Evolutionary conservation across 2,797 vertebrate species (phyloP), one percentile per base, ranked within the genome.

Genomic region (Anguilla obscura): DNA sequence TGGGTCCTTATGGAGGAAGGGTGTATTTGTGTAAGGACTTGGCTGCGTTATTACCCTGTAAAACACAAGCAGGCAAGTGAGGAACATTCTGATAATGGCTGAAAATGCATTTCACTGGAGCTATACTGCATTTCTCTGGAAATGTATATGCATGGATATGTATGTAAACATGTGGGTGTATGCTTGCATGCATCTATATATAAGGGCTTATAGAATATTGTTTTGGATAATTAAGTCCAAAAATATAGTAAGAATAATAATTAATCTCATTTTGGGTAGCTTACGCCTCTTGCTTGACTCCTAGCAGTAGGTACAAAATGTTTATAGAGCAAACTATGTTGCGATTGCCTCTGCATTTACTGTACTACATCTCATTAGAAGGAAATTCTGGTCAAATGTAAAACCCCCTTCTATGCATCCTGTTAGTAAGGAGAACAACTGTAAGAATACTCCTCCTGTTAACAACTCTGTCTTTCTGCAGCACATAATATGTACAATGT

Each of bases 11-110:
- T 76, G 24, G 84, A 79, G 86, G 87, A 88, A 89, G 89, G 86
- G 90, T 66, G 87, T 90, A 86, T 92, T 82, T 90, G 91, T 91
- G 89, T 89, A 84, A 66, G 86, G 79, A 91, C 52, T 2, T 21
- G 58, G 85, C 58, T 60, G 87, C 56, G 24, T 89, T 87, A 86
- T 87, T 56, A 87, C 85, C 85, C 58, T 60, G 82, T 88, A 86
- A 88, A 90, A 88, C 87, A 76, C 87, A 79, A 21, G 36, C 45
- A 36, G 21, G 84, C 85, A 56, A 89, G 74, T 84, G 86, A 89
- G 87, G 85, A 80, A 69, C 79, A 80, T 45, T 84, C 83, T 83
- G 88, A 90, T 90, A 90, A 92, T 69, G 86, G 88, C 88, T 40
- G 63, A 86, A 80, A 66, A 87, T 83, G 82, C 89, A 89, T 91